Base-by-base conservation (phyloP, 2,888 invertebrate species). In the Blastobasis lacticolella region DNA sequence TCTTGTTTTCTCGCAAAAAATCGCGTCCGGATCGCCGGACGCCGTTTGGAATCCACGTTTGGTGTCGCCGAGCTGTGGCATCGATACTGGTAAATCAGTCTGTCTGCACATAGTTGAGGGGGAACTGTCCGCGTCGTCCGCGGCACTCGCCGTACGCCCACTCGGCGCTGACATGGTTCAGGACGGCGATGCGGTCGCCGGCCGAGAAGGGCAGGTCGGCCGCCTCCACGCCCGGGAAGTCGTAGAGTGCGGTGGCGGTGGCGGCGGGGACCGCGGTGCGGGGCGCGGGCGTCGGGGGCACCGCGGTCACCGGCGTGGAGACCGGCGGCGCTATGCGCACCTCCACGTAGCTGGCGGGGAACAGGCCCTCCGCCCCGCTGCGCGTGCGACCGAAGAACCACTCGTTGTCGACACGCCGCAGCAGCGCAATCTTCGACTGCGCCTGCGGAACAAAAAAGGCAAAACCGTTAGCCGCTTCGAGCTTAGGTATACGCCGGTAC, bases 311-410 rank as follows among this genome's bases (percentile, higher is more conserved):
- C 6, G 62, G 37, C 3, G 59, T 53, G 46, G 85, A 81, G 57
- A 81, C 83, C 38, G 89, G 82, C 52, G 94, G 77, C 51, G 95
- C 94, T 59, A 94, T 90, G 72, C 92, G 92, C 46, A 96, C 82
- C 62, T 95, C 91, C 58, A 96, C 90, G 78, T 94, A 96, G 78
- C 91, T 94, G 36, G 90, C 86, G 1, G 97, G 97, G 81, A 97
- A 96, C 61, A 96, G 92, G 43, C 97, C 97, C 72, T 93, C 92
- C 54, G 89, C 88, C 55, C 91, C 92, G 61, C 76, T 80, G 51
- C 90, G 90, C 50, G 93, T 79, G 61, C 91, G 90, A 5, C 97
- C 97, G 70, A 90, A 92, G 58, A 94, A 81, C 97, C 97, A 97
- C 60, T 95, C 95, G 40, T 90, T 89, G 70, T 95, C 94, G 37